Evolutionary conservation across 2,888 invertebrate species (phyloP), one percentile per base, ranked within the genome.

Genomic region (Gibbula magus): DNA sequence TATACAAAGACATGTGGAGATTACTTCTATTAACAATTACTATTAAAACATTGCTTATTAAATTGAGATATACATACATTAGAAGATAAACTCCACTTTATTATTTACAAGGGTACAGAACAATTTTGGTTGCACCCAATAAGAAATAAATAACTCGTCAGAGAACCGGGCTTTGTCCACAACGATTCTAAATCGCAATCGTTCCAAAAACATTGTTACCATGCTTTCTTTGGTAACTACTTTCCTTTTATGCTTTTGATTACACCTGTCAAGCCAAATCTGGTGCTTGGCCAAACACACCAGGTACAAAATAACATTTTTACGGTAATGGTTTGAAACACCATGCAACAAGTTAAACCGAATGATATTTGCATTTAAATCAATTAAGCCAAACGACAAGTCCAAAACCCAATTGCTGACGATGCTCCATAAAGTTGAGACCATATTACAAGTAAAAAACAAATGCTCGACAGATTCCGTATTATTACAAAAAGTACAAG

Each of bases 391-490:
- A 61, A 61, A 61, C 0, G 61, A 61, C 29, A 25, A 22, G 29
- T 61, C 61, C 61, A 61, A 61, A 61, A 61, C 61, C 61, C 61
- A 61, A 16, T 61, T 61, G 3, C 61, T 61, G 29, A 61, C 61
- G 29, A 61, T 61, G 18, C n/a, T 61, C 61, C 61, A 61, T 18
- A 61, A 22, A 61, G 61, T 22, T 29, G 61, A 61, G 22, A 61
- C 61, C 29, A 61, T 61, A 29, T 29, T 3, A 29, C 61, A 61
- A 45, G 10, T 25, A 10, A 8, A 61, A 22, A 61, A 61, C 5
- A 61, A 18, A 13, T 61, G 61, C 29, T 61, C 61, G 29, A 61
- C 61, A 61, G 61, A 61, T 29, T 61, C 61, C 0, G 0, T 61
- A 29, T 29, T 18, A 61, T 61, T 61, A 25, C 61, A 61, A 25